These are phyloP conservation scores for Hemitrygon akajei DNA, from an alignment of 2,797 vertebrate species.

Conservation along the genomic window DNA sequence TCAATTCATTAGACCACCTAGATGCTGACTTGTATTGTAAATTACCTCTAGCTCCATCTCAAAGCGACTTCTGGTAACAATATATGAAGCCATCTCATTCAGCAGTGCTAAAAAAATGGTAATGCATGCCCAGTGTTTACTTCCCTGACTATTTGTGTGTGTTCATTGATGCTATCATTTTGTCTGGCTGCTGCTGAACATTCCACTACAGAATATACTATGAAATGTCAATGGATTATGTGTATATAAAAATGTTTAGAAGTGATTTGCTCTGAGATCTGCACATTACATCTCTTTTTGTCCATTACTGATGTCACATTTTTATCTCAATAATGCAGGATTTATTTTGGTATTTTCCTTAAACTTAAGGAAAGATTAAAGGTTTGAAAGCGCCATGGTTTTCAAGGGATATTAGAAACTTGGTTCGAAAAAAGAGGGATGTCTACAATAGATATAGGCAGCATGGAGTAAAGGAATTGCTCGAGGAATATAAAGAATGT, in stretches of 20 bases:
- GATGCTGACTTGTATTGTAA: slow-evolving; percentile 46
- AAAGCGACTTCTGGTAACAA: slow-evolving; percentile 36
- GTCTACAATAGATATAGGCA: too few relatives aligned
- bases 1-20: slow-evolving; percentile 73
- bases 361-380: too few relatives aligned
- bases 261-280: background rate
- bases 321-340: background rate
- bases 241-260: background rate
- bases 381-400: too few relatives aligned
- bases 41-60: slow-evolving; percentile 4
- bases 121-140: background rate
- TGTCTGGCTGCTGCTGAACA: background rate
- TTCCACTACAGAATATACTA: background rate
- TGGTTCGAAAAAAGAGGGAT: too few relatives aligned
- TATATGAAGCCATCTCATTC: slow-evolving; percentile 29
- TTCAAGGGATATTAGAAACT: too few relatives aligned
- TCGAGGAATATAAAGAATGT: too few relatives aligned
- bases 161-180: background rate
- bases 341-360: background rate
- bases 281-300: background rate
- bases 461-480: too few relatives aligned
- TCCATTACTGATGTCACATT: background rate
- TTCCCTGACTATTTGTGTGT: background rate
- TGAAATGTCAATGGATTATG: background rate
- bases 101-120: slow-evolving; percentile 1